Evolutionary conservation across 2,888 invertebrate genomes (phyloP).

Genomic region (Protodeltote pygarga): DNA sequence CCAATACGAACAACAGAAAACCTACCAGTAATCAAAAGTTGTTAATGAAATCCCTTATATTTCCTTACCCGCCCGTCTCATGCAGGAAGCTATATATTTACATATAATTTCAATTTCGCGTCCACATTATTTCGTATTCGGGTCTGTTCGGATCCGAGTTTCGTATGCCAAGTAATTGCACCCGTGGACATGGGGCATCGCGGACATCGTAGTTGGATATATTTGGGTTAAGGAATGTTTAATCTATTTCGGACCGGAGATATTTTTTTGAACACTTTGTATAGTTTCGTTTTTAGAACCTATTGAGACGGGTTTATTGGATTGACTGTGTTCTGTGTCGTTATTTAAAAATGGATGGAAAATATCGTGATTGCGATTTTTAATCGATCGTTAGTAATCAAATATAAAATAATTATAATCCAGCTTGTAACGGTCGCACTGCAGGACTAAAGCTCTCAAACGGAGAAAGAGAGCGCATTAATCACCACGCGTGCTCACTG

Average conservation of each 20-base stretch:
- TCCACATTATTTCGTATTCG: constrained; percentile 52
- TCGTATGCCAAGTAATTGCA: constrained; percentile 40
- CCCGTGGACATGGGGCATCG: constrained; percentile 22
- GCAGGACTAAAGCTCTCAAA: too few relatives aligned
- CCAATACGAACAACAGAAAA: constrained; percentile 4
- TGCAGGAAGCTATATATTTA: constrained; percentile 33
- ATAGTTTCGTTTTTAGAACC: constrained; percentile 10
- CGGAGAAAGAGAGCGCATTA: too few relatives aligned
- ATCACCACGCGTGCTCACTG: too few relatives aligned
- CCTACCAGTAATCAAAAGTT: constrained; percentile 31
- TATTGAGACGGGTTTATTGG: too few relatives aligned
- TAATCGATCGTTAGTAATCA: too few relatives aligned
- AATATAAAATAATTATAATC: too few relatives aligned
- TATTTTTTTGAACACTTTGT: constrained; percentile 22
- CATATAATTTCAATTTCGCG: constrained; percentile 51
- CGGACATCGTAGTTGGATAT: constrained; percentile 11
- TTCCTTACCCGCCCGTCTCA: constrained; percentile 12
- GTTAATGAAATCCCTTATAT: constrained; percentile 36
- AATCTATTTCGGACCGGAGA: constrained; percentile 37
- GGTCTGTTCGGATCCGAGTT: constrained; percentile 32
- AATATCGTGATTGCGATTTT: too few relatives aligned
- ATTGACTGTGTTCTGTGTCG: background rate
- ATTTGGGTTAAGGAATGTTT: constrained; percentile 44
- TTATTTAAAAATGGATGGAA: background rate
- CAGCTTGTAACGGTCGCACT: too few relatives aligned